phyloP scores from a whole-genome alignment of 2,888 invertebrate genomes.

The Phaonia tiefii region DNA sequence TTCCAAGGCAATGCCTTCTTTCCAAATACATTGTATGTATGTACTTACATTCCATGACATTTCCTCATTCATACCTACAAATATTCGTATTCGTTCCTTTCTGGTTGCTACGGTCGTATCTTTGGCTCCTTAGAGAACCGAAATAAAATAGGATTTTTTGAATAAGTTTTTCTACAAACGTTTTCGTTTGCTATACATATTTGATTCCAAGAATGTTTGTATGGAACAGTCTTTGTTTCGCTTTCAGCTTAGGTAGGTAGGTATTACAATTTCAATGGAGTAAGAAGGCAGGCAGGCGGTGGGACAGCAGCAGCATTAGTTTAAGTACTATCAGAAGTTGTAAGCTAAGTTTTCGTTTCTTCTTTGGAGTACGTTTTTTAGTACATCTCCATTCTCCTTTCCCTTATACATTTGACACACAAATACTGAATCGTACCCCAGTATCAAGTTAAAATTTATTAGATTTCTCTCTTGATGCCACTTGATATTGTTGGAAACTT shows the following conservation, averaged over 20 bases:
- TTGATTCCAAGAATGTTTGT: slow-evolving; percentile 26
- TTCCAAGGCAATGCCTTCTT: too few species aligned
- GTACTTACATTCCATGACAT: background rate
- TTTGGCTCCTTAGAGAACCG: slow-evolving; percentile 19
- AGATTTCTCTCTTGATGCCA: slow-evolving; percentile 68
- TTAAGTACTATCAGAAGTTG: slow-evolving; percentile 37
- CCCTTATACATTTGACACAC: slow-evolving; percentile 4
- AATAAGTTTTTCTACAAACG: background rate
- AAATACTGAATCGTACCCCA: slow-evolving; percentile 1
- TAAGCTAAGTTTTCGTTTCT: slow-evolving; percentile 44
- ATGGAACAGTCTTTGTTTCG: slow-evolving; percentile 38
- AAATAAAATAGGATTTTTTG: too few species aligned
- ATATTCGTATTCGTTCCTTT: slow-evolving; percentile 4
- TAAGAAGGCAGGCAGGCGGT: background rate
- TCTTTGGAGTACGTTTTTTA: slow-evolving; percentile 30
- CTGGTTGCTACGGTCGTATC: slow-evolving; percentile 16
- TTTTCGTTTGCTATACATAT: background rate
- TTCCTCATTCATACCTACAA: background rate
- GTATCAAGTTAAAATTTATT: slow-evolving; percentile 67
- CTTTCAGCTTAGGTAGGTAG: slow-evolving; percentile 39
- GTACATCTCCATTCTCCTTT: slow-evolving; percentile 29
- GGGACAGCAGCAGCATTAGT: background rate
- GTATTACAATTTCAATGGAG: slow-evolving; percentile 33
- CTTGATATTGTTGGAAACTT: slow-evolving; percentile 66
- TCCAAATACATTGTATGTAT: too few species aligned